These are phyloP conservation scores for Cryptocephalus moraei DNA, from an alignment of 2,888 invertebrate species.

Conservation along the genomic window DNA sequence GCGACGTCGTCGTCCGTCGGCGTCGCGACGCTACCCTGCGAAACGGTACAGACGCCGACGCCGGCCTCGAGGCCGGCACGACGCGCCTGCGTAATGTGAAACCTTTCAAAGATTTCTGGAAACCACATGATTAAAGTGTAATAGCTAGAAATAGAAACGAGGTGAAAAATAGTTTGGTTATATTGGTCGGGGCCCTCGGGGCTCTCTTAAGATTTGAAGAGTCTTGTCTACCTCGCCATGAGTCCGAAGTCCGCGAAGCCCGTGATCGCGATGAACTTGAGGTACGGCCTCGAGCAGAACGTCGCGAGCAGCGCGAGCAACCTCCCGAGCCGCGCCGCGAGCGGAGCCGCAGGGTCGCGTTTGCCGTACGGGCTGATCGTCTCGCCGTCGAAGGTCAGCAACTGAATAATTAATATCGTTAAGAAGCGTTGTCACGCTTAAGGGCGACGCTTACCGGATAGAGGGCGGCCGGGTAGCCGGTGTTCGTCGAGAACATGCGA, in stretches of 20 bases:
- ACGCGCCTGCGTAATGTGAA: conserved; percentile 37
- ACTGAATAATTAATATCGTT: too few species aligned
- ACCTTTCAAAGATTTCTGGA: conserved; percentile 56
- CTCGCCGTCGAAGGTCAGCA: too few species aligned
- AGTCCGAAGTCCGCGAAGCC: conserved; percentile 52
- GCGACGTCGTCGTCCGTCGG: conserved; percentile 1
- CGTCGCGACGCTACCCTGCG: conserved; percentile 19
- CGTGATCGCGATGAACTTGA: conserved; percentile 43
- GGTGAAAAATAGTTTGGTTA: too few species aligned
- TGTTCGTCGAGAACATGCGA: conserved; percentile 46
- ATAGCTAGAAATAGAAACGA: conserved; percentile 36
- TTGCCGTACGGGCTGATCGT: too few species aligned
- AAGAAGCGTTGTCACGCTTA: too few species aligned
- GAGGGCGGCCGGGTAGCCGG: conserved; percentile 34
- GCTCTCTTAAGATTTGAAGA: too few species aligned
- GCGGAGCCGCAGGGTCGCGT: too few species aligned
- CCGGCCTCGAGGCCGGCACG: too few species aligned
- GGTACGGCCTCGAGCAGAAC: conserved; percentile 44
- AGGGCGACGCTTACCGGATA: conserved; percentile 51
- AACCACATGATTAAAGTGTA: conserved; percentile 60
- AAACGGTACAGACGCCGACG: conserved; percentile 48
- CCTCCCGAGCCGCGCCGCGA: too few species aligned
- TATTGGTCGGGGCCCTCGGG: too few species aligned
- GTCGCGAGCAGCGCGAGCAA: conserved; percentile 19
- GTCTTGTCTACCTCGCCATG: conserved; percentile 44